Evolutionary conservation across 2,113 vertebrate species (phyloP).

Genomic region (Psittacus erithacus): DNA sequence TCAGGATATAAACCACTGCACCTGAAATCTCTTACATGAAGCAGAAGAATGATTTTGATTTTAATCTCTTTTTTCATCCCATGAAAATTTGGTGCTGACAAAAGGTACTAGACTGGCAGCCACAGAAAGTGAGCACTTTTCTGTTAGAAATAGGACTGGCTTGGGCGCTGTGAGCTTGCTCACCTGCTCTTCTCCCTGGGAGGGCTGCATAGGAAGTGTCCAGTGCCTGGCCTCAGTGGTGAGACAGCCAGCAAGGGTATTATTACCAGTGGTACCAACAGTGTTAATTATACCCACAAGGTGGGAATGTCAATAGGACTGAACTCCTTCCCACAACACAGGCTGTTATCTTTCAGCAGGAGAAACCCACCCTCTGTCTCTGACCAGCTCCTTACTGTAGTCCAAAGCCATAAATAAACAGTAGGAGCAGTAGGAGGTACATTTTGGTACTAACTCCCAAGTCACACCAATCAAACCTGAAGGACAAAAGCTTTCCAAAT

Average conservation of each 20-base stretch:
- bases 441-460: not conserved
- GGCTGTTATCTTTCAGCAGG: not conserved
- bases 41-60: not conserved
- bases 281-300: not conserved
- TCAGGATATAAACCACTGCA: not conserved
- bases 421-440: not conserved
- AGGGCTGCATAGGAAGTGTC: not conserved
- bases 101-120: not conserved
- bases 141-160: not conserved
- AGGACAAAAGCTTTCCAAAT: not conserved
- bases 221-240: not conserved
- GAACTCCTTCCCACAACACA: not conserved
- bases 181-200: not conserved
- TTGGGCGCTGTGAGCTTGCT: not conserved
- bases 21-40: not conserved
- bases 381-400: not conserved
- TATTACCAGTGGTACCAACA: not conserved
- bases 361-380: not conserved
- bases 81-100: not conserved
- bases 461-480: not conserved
- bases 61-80: slow-evolving; percentile 31
- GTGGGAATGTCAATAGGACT: not conserved
- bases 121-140: not conserved
- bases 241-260: not conserved
- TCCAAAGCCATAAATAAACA: not conserved